Conservation (phyloP, 2,113 vertebrate species). For the Smithornis capensis region DNA sequence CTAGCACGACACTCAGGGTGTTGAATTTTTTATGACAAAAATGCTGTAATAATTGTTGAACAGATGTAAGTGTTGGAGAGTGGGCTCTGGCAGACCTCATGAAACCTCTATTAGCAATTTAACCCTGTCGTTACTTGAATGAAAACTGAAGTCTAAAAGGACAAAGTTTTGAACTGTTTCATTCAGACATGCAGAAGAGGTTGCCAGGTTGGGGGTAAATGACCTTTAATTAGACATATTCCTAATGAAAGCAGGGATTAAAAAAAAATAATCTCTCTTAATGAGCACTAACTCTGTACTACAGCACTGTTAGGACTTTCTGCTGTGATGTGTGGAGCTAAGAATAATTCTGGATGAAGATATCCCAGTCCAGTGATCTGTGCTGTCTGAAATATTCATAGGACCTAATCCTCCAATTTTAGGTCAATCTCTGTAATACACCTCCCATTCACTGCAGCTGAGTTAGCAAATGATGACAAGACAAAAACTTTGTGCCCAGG, state of each 20-base stretch:
- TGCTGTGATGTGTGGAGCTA: neutral
- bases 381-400: neutral
- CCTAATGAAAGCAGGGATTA: neutral
- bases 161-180: neutral
- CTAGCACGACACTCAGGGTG: slow-evolving; percentile 91
- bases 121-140: slow-evolving; percentile 77
- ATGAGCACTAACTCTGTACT: neutral
- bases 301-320: neutral
- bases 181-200: neutral
- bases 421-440: neutral
- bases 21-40: slow-evolving; percentile 99
- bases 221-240: neutral
- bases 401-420: neutral
- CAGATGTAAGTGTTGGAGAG: slow-evolving; percentile 98
- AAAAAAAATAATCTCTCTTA: neutral
- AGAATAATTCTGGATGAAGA: neutral
- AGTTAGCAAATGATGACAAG: neutral
- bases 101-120: slow-evolving; percentile 94
- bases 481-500: neutral
- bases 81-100: slow-evolving; percentile 90
- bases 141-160: slow-evolving; percentile 8
- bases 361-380: neutral
- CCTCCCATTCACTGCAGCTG: neutral
- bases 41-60: slow-evolving; percentile 99
- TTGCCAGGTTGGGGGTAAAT: neutral